Percentiles rank a stretch among this genome's conserved stretches.
Evolutionary conservation across 2,888 invertebrate species (phyloP).

Genomic region (Lamellibrachia columna): DNA sequence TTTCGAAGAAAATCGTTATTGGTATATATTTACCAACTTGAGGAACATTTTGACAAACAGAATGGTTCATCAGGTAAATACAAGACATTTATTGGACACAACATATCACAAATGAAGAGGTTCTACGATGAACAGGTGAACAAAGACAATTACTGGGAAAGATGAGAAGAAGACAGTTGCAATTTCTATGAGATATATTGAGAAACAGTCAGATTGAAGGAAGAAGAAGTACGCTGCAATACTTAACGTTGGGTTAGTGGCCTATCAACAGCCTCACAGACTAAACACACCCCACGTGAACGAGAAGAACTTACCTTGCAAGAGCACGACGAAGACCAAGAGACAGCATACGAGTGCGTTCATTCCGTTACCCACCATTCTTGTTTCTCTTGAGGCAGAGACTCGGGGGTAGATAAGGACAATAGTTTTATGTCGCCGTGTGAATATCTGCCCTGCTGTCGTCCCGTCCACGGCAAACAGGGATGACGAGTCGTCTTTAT

Average conservation of each 20-base stretch:
- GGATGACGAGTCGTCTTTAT: not conserved
- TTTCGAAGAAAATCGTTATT: too few species aligned
- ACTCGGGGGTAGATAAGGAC: not conserved
- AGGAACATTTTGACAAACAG: too few species aligned
- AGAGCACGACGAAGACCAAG: not conserved
- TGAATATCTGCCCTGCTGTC: not conserved
- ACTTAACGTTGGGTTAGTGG: not conserved
- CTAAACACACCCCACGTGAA: not conserved
- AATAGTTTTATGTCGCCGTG: not conserved
- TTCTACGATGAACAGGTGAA: too few species aligned
- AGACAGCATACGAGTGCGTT: not conserved
- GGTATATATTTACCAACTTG: too few species aligned
- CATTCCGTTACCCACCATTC: not conserved
- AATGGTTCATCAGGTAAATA: too few species aligned
- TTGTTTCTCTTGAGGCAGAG: not conserved
- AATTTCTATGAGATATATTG: too few species aligned
- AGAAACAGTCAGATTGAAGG: too few species aligned
- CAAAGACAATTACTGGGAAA: too few species aligned
- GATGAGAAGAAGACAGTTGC: too few species aligned
- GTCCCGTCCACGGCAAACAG: not conserved
- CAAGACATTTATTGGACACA: too few species aligned
- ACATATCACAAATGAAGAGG: too few species aligned
- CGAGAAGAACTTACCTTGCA: not conserved
- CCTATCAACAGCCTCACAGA: not conserved
- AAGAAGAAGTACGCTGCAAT: not conserved